A percentile compares a stretch with the other conserved stretches of the same genome.
Evolutionary conservation across 2,888 invertebrate genomes (phyloP).

Genomic region (Lucinisca nassula): DNA sequence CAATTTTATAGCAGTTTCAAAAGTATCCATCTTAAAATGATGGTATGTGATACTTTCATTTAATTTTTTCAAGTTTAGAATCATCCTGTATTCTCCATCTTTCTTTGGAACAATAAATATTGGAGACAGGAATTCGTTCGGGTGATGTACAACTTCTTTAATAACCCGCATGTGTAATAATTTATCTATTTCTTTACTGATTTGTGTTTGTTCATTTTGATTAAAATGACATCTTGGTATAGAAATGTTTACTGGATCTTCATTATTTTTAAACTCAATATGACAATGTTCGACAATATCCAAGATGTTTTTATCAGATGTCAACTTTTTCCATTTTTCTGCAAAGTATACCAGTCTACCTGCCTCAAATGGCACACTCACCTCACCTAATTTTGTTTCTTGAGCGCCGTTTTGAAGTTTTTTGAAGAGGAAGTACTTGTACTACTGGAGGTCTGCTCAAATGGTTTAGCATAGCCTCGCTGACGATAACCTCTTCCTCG

Average conservation of each 20-base stretch:
- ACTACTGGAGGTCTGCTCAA: too few species aligned
- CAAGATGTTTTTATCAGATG: conserved; percentile 19
- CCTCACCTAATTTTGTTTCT: conserved; percentile 9
- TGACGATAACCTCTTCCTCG: too few species aligned
- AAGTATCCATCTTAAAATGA: conserved; percentile 64
- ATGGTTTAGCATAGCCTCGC: too few species aligned
- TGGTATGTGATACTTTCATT: conserved; percentile 45
- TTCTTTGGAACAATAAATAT: conserved; percentile 41
- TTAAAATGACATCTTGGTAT: conserved; percentile 11
- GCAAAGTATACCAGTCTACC: conserved; percentile 34
- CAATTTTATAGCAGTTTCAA: conserved; percentile 36
- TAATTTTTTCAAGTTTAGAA: conserved; percentile 50
- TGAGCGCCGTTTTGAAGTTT: neutral
- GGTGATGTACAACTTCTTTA: conserved; percentile 23
- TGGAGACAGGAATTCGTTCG: conserved; percentile 43
- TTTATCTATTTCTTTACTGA: conserved; percentile 27
- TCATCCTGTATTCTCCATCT: conserved; percentile 38
- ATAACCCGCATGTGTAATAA: conserved; percentile 29
- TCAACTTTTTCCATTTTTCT: conserved; percentile 35
- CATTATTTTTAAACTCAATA: conserved; percentile 11
- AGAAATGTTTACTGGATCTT: neutral
- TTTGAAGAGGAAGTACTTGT: too few species aligned
- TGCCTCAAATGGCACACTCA: conserved; percentile 16
- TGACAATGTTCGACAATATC: conserved; percentile 40
- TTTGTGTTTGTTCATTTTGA: neutral